Percentiles rank a stretch among this genome's conserved stretches.
Conservation (phyloP, 2,113 vertebrate genomes). For the Brachyhypopomus occidentalis region DNA sequence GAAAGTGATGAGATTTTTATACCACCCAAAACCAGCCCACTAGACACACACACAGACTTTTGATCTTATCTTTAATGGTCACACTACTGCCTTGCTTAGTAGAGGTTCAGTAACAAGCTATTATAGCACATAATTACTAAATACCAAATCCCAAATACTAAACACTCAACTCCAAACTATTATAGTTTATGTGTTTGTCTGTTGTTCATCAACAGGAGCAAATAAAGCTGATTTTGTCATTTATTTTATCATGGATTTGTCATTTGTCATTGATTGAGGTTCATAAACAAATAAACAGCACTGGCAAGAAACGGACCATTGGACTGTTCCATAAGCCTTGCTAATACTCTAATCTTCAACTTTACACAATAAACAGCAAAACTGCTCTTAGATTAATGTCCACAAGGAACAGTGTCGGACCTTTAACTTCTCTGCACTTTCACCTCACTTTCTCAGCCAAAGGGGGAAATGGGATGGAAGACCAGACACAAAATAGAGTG, state of each 20-base stretch:
- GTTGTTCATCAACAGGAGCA: neutral
- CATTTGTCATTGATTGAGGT: neutral
- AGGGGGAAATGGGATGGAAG: neutral
- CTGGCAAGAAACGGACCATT: neutral
- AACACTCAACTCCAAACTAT: no score
- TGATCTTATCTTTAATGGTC: no score
- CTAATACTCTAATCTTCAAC: no score
- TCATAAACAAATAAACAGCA: neutral
- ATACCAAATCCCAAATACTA: no score
- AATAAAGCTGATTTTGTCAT: neutral
- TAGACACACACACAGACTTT: neutral
- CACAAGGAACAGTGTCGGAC: no score
- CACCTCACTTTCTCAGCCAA: slow-evolving; percentile 36
- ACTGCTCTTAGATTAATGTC: no score
- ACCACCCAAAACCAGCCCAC: neutral
- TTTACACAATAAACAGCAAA: no score
- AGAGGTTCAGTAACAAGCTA: no score
- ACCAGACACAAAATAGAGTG: neutral
- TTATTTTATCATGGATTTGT: neutral
- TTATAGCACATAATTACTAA: no score
- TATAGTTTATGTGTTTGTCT: no score
- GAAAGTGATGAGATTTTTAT: slow-evolving; percentile 41
- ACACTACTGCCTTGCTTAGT: no score
- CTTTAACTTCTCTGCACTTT: neutral
- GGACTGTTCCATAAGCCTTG: no score